These are phyloP conservation scores for Eumeta japonica DNA, from an alignment of 1,140 invertebrate species.

Conservation along the genomic window DNA sequence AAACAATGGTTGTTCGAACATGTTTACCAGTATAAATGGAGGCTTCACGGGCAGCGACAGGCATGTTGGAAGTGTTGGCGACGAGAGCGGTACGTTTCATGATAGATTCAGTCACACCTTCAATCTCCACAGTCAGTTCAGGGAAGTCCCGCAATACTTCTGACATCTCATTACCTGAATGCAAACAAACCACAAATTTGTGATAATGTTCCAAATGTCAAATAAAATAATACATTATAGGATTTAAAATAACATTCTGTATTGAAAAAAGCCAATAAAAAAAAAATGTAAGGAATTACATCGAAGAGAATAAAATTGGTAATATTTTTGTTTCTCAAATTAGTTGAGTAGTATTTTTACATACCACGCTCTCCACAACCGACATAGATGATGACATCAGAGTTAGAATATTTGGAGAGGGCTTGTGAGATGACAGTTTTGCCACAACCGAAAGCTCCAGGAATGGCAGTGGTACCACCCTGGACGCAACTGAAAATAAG, in stretches of 20 bases:
- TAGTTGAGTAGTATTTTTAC: too few relatives aligned
- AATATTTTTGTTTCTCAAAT: too few relatives aligned
- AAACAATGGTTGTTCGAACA: slow-evolving; percentile 4
- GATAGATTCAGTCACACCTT: slow-evolving; percentile 95
- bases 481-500: slow-evolving; percentile 92
- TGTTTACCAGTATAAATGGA: slow-evolving; percentile 98
- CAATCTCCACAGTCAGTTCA: slow-evolving; percentile 94
- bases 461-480: slow-evolving; percentile 99
- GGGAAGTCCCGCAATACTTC: slow-evolving; percentile 98
- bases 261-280: neutral
- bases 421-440: slow-evolving; percentile 99
- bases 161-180: slow-evolving; percentile 79
- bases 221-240: too few relatives aligned
- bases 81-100: slow-evolving; percentile 99
- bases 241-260: too few relatives aligned
- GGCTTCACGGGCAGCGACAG: slow-evolving; percentile 99
- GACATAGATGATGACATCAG: slow-evolving; percentile 98
- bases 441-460: slow-evolving; percentile 89
- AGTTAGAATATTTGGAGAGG: slow-evolving; percentile 98
- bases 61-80: slow-evolving; percentile 99
- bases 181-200: slow-evolving; percentile 4
- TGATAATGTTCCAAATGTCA: slow-evolving; percentile 6
- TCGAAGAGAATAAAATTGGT: too few relatives aligned
- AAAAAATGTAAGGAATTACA: too few relatives aligned
- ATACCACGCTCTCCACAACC: slow-evolving; percentile 96